Conservation (phyloP, 1,140 invertebrate genomes). For the Drosophila parabipectinata region DNA sequence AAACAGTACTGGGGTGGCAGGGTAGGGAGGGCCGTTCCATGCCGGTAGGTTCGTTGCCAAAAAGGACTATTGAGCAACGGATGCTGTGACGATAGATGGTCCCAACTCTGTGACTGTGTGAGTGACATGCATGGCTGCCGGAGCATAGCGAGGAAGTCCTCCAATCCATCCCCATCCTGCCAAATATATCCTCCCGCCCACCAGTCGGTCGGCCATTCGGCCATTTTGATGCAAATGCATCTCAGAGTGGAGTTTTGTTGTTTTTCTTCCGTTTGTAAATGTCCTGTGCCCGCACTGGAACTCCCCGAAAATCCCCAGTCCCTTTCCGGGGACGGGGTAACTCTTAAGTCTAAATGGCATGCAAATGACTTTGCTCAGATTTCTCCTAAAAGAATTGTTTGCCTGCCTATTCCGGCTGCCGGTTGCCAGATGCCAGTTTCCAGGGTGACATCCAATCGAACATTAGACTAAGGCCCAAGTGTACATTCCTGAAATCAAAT, state of each 20-base stretch:
- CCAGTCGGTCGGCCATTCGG: slow-evolving; percentile 2
- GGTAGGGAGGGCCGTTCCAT: slow-evolving; percentile 1
- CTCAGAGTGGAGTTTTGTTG: slow-evolving; percentile 50
- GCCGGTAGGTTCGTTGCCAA: slow-evolving; percentile 52
- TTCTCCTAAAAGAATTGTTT: slow-evolving; percentile 24
- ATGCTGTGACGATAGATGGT: slow-evolving; percentile 76
- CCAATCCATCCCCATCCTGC: not conserved
- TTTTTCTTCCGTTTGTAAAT: not conserved
- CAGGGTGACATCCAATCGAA: slow-evolving; percentile 13
- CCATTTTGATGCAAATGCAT: slow-evolving; percentile 77
- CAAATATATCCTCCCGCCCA: slow-evolving; percentile 2
- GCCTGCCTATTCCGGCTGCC: not conserved
- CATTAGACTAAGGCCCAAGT: slow-evolving; percentile 1
- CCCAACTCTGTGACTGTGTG: slow-evolving; percentile 37
- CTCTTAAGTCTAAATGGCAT: slow-evolving; percentile 61
- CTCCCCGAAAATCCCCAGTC: not conserved
- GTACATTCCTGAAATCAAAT: slow-evolving; percentile 3
- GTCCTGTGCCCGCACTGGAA: slow-evolving; percentile 1
- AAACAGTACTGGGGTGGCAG: not conserved
- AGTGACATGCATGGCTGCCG: slow-evolving; percentile 67
- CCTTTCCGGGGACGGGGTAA: not conserved
- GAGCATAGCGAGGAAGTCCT: slow-evolving; percentile 41
- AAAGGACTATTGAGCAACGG: slow-evolving; percentile 73
- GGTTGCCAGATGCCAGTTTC: not conserved
- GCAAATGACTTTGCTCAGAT: slow-evolving; percentile 67